Percentiles rank a stretch among this genome's conserved stretches.
These are phyloP conservation scores for Hyphantria cunea DNA, from an alignment of 1,140 invertebrate genomes.

Conservation along the genomic window DNA sequence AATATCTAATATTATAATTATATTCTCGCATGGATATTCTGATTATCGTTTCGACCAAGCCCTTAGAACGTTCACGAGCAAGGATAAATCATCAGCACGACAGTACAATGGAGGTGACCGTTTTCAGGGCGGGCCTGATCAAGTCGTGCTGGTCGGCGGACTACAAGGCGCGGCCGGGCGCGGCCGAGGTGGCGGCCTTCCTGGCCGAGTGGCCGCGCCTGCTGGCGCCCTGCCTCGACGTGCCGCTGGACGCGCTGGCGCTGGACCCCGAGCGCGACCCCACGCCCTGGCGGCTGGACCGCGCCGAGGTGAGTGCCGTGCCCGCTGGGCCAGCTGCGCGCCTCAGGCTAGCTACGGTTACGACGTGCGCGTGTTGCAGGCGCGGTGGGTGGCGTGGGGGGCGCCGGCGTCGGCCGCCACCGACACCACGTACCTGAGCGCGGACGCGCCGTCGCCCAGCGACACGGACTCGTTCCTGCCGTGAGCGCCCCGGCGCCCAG, in stretches of 20 bases:
- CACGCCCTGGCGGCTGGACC: slow-evolving; percentile 40
- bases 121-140: slow-evolving; percentile 86
- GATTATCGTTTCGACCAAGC: too few species aligned
- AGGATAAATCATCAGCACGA: too few species aligned
- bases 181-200: slow-evolving; percentile 84
- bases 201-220: slow-evolving; percentile 84
- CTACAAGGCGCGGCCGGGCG: slow-evolving; percentile 86
- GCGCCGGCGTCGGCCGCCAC: slow-evolving; percentile 60
- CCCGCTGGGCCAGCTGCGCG: background rate
- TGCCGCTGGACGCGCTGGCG: slow-evolving; percentile 81
- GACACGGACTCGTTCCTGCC: slow-evolving; percentile 57
- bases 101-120: background rate
- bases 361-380: slow-evolving; percentile 28
- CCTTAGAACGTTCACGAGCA: too few species aligned
- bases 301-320: slow-evolving; percentile 18
- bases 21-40: too few species aligned
- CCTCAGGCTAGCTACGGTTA: background rate
- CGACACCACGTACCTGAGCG: slow-evolving; percentile 70
- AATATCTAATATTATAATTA: too few species aligned
- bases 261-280: slow-evolving; percentile 43
- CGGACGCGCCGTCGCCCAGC: slow-evolving; percentile 44
- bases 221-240: slow-evolving; percentile 89
- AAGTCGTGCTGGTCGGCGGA: slow-evolving; percentile 89
- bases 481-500: slow-evolving; percentile 14
- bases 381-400: slow-evolving; percentile 63